A percentile compares a stretch with the other conserved stretches of the same genome.
phyloP scores from a whole-genome alignment of 2,113 vertebrate species.

The Podocnemis expansa region DNA sequence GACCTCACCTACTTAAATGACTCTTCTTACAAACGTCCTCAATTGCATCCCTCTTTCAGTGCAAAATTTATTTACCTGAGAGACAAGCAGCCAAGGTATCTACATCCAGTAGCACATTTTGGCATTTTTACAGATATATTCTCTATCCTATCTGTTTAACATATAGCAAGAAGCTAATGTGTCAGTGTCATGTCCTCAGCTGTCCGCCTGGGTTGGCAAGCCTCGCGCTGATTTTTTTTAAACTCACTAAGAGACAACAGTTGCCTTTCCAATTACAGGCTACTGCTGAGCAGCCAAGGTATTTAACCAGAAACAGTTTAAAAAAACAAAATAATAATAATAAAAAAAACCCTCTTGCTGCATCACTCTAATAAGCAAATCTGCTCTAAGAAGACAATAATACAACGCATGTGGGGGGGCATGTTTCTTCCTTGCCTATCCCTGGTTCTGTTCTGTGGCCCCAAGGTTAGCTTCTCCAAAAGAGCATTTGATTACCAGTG shows the following conservation, averaged over 20 bases:
- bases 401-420: neutral
- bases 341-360: too few relatives aligned
- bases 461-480: neutral
- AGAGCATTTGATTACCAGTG: neutral
- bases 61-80: neutral
- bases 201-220: neutral
- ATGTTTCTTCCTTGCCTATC: neutral
- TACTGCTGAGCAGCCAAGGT: neutral
- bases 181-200: neutral
- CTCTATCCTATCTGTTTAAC: neutral
- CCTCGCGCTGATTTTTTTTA: neutral
- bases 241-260: neutral
- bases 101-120: neutral
- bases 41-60: neutral
- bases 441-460: neutral
- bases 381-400: neutral
- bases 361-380: neutral
- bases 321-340: too few relatives aligned
- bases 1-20: neutral
- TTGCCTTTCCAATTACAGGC: fast-evolving
- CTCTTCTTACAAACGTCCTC: neutral
- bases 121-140: fast-evolving
- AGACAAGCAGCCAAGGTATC: neutral
- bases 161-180: neutral
- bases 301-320: neutral